phyloP scores from a whole-genome alignment of 92 coral and sea anemone genomes.

The Heteractis magnifica region DNA sequence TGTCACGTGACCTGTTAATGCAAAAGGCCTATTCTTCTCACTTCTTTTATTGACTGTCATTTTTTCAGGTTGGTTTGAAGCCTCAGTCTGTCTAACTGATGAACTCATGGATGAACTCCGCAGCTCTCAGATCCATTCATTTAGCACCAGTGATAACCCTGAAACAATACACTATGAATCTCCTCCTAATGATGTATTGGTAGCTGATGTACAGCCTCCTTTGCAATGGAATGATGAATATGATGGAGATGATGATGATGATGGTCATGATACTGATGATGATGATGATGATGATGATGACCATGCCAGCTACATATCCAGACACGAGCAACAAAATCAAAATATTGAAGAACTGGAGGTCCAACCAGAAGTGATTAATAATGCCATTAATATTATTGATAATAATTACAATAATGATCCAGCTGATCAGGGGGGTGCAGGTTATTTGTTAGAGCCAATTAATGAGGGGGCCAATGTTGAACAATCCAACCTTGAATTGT shows the following conservation, averaged over 20 bases:
- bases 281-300: slow-evolving; percentile 2
- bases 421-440: slow-evolving; percentile 19
- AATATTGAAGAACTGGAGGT: not conserved
- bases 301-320: slow-evolving; percentile 4
- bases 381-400: not conserved
- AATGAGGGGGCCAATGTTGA: slow-evolving; percentile 13
- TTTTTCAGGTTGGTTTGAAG: slow-evolving; percentile 87
- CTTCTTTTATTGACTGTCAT: not conserved
- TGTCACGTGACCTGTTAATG: too few relatives aligned
- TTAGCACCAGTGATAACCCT: not conserved
- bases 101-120: slow-evolving; percentile 57
- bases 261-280: slow-evolving; percentile 14
- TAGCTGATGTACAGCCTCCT: not conserved
- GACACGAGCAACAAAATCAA: not conserved
- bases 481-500: slow-evolving; percentile 63
- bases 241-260: slow-evolving; percentile 45
- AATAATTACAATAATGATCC: slow-evolving; percentile 5
- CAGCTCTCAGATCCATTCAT: not conserved
- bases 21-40: too few relatives aligned
- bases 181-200: not conserved
- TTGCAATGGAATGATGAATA: slow-evolving; percentile 23
- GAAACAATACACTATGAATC: not conserved
- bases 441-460: slow-evolving; percentile 23
- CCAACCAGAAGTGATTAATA: slow-evolving; percentile 8
- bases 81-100: slow-evolving; percentile 68